Conservation (phyloP, 2,888 invertebrate species). For the Stenurella melanura region DNA sequence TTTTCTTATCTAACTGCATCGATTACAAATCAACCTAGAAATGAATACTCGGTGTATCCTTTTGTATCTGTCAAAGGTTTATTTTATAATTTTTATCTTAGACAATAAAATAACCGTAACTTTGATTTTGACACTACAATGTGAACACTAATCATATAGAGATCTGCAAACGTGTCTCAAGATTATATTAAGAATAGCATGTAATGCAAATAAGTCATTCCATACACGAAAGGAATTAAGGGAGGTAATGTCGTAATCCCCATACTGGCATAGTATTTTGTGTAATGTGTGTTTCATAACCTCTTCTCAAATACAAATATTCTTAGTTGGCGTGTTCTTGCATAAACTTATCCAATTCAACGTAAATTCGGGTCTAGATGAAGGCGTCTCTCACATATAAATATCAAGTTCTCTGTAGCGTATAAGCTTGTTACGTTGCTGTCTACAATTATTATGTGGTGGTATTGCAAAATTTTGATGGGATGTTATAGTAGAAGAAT, state of each 20-base stretch:
- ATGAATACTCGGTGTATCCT: too few relatives aligned
- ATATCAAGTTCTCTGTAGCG: neutral
- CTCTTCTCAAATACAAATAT: conserved; percentile 30
- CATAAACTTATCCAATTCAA: conserved; percentile 24
- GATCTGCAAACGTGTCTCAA: neutral
- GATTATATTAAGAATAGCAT: neutral
- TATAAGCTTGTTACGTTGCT: too few relatives aligned
- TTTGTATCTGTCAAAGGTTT: too few relatives aligned
- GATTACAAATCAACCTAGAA: too few relatives aligned
- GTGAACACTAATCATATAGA: neutral
- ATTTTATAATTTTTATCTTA: too few relatives aligned
- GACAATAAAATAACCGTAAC: too few relatives aligned
- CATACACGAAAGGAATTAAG: conserved; percentile 2
- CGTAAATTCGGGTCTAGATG: conserved; percentile 19
- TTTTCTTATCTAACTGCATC: too few relatives aligned
- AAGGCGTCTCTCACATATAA: conserved; percentile 21
- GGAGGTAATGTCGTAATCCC: conserved; percentile 21
- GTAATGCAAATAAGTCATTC: conserved; percentile 28
- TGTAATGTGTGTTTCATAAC: conserved; percentile 31
- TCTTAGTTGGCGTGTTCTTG: conserved; percentile 29
- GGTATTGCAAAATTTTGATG: too few relatives aligned
- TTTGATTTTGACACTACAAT: neutral
- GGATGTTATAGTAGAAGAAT: too few relatives aligned
- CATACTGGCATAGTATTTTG: conserved; percentile 6
- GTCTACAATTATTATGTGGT: too few relatives aligned